Base-by-base conservation (phyloP, 1,140 invertebrate species). In the Augochlora pura region DNA sequence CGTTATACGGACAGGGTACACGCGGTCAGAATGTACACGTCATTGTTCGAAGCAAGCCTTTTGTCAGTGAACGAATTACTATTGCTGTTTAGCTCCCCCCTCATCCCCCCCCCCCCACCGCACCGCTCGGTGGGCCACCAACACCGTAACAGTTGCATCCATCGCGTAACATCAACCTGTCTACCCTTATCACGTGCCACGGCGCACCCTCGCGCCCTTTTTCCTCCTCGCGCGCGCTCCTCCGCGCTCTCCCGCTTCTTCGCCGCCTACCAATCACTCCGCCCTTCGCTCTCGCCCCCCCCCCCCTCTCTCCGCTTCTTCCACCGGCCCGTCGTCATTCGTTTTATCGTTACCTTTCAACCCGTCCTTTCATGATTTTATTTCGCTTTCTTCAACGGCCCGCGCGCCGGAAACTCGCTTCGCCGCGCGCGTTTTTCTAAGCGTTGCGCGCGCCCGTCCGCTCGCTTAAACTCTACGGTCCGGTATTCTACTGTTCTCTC, bases 41-140 rank as follows among this genome's bases (percentile, higher is more conserved):
- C 86, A 90, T 92, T 91, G 90, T 91, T 86, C 85, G 82, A 85
- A 70, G 32, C 52, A 70, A 72, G 77, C 76, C 87, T 85, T 87
- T 89, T 87, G 84, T 88, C 87, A 77, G 81, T 78, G 77, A 89
- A 88, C 87, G 88, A 88, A 88, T 89, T 89, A 89, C 84, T 84
- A 80, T 86, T 88, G 82, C 82, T 86, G 82, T 89, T 89, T 87
- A 86, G 70, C 64, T n/a, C 46, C 67, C 52, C 54, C 57, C 16
- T 25, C 18, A 77, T 21, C 32, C 59, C 16, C 69, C 32, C 2
- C 62, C 25, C 21, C 42, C n/a, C 54, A 63, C 42, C 74, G 60
- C 52, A n/a, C n/a, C n/a, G 7, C 1, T 2, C 54, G n/a, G n/a
- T n/a, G n/a, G n/a, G n/a, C 54, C 54, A 7, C 54, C 9, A 57